phyloP scores from a whole-genome alignment of 2,888 invertebrate species.

The Drosophila pegasa region DNA sequence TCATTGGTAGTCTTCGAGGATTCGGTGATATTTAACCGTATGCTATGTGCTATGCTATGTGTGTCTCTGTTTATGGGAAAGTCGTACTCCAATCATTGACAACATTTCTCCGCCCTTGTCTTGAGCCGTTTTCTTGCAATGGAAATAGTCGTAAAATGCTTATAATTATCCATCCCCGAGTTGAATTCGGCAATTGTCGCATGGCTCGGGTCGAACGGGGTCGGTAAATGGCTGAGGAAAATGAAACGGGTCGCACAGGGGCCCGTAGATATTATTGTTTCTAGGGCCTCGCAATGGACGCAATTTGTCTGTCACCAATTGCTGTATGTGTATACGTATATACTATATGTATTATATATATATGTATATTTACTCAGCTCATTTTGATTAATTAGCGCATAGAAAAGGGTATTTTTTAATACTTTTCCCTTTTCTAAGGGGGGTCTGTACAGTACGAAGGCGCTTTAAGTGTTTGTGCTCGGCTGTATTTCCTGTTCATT shows the following conservation, averaged over 20 bases:
- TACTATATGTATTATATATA: slow-evolving; percentile 3
- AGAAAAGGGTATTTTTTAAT: slow-evolving; percentile 37
- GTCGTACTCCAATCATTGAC: slow-evolving; percentile 60
- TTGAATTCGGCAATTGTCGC: slow-evolving; percentile 79
- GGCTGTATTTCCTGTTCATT: slow-evolving; percentile 4
- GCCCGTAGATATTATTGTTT: slow-evolving; percentile 37
- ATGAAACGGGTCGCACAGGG: not conserved
- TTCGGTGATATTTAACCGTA: too few species aligned
- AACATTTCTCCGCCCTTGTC: slow-evolving; percentile 60
- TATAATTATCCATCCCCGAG: slow-evolving; percentile 83
- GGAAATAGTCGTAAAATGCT: slow-evolving; percentile 79
- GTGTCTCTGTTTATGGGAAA: slow-evolving; percentile 26
- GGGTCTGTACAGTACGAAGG: slow-evolving; percentile 17
- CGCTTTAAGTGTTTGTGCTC: slow-evolving; percentile 9
- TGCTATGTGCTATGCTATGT: not conserved
- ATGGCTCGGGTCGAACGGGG: slow-evolving; percentile 13
- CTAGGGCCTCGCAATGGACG: slow-evolving; percentile 48
- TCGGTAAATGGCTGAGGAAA: slow-evolving; percentile 11
- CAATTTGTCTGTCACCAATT: slow-evolving; percentile 65
- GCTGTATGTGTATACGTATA: slow-evolving; percentile 14
- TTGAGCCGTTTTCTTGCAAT: slow-evolving; percentile 47
- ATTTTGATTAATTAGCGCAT: slow-evolving; percentile 66
- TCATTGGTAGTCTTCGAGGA: not conserved
- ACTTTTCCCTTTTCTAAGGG: not conserved
- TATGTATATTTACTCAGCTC: slow-evolving; percentile 57